These are phyloP conservation scores for Phenganax subtilis DNA, from an alignment of 92 coral and sea anemone genomes.

Conservation along the genomic window DNA sequence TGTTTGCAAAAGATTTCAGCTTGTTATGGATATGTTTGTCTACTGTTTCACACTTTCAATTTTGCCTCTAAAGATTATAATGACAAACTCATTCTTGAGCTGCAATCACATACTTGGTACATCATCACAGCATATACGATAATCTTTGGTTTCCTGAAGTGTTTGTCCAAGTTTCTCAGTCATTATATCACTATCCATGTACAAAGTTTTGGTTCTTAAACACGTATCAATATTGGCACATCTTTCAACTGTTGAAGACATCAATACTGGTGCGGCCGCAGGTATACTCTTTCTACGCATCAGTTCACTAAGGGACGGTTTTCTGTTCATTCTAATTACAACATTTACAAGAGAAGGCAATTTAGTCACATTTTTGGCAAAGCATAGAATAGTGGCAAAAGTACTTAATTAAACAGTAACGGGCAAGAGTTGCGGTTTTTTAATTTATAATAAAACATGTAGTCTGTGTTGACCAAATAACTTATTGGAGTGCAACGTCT, in stretches of 20 bases:
- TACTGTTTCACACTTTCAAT: too few species aligned
- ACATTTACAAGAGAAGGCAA: neutral
- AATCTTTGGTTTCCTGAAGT: neutral
- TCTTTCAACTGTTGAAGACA: slow-evolving; percentile 78
- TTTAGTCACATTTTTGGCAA: neutral
- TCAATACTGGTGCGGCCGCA: slow-evolving; percentile 79
- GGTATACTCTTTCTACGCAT: slow-evolving; percentile 90
- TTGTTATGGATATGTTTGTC: too few species aligned
- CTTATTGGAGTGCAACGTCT: too few species aligned
- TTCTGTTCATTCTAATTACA: slow-evolving; percentile 15
- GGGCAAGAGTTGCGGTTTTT: neutral
- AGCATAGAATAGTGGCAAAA: neutral
- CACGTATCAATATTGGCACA: slow-evolving; percentile 65
- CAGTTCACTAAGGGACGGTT: slow-evolving; percentile 54
- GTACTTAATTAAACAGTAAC: neutral
- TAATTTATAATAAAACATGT: too few species aligned
- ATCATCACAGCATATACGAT: slow-evolving; percentile 13
- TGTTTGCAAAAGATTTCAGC: too few species aligned
- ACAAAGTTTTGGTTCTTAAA: slow-evolving; percentile 79
- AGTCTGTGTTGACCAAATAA: too few species aligned
- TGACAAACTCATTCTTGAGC: too few species aligned
- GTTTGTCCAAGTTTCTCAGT: neutral
- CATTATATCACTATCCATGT: slow-evolving; percentile 57
- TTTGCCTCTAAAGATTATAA: too few species aligned
- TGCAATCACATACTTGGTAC: slow-evolving; percentile 47